Conservation (phyloP, 2,797 vertebrate genomes). For the Eptatretus atami region DNA sequence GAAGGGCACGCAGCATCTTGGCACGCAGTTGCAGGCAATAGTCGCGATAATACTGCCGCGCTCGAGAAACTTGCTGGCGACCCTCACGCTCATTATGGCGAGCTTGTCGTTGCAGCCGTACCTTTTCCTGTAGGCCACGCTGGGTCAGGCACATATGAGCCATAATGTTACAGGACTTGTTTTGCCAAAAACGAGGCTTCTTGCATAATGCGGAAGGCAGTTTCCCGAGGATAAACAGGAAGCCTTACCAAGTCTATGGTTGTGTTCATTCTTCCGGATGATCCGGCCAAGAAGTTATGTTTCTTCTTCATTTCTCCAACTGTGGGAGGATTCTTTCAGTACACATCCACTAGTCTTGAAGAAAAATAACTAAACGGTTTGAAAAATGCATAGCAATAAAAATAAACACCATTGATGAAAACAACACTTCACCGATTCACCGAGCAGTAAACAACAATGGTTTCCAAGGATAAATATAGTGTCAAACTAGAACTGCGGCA, state of each 20-base stretch:
- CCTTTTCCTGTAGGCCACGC: conserved; percentile 36
- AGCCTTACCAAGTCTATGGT: conserved; percentile 36
- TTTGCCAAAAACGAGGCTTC: too few relatives aligned
- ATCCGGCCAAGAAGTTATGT: conserved; percentile 39
- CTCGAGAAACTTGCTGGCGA: conserved; percentile 36
- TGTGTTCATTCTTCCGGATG: conserved; percentile 38
- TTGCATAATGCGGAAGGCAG: conserved; percentile 7
- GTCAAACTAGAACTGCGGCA: too few relatives aligned
- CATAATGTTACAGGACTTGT: too few relatives aligned
- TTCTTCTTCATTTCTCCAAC: conserved; percentile 46
- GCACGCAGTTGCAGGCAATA: conserved; percentile 44
- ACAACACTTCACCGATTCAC: too few relatives aligned
- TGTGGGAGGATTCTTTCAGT: conserved; percentile 11
- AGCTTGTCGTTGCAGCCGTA: conserved; percentile 29
- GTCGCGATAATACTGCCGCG: conserved; percentile 45
- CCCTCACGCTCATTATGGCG: conserved; percentile 40
- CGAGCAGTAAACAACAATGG: too few relatives aligned
- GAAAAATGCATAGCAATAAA: too few relatives aligned
- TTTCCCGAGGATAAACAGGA: background rate
- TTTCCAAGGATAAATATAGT: too few relatives aligned
- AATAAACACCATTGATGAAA: too few relatives aligned
- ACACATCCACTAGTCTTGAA: too few relatives aligned
- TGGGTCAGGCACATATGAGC: conserved; percentile 9
- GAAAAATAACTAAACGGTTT: too few relatives aligned
- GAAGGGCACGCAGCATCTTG: conserved; percentile 41